Base-by-base conservation (phyloP, 2,888 invertebrate species). In the Dasypogon diadema region DNA sequence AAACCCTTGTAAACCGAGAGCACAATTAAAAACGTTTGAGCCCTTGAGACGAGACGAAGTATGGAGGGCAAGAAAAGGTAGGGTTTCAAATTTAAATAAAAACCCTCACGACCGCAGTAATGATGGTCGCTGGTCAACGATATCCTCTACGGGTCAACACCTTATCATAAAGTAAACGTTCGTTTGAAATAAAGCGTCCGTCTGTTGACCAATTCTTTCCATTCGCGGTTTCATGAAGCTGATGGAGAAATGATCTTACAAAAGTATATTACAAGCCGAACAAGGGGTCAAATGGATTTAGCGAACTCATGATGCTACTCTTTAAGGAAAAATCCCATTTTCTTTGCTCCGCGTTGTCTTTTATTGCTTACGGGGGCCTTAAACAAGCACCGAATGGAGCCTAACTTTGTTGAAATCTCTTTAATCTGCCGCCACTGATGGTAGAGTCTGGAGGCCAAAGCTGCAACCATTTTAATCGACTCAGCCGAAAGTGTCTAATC, bases 321-420 rank as follows among this genome's bases (percentile, higher is more conserved):
- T 42, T 65, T 48, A 48, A 65, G 48, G 65, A 14, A 48, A 65
- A 65, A 65, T 46, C 48, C 46, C 65, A 65, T 65, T 65, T 65
- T 65, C 65, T 65, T 18, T 46, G 24, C 22, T 48, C 46, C 3
- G 46, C 46, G 14, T 46, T 65, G 65, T 65, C 65, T 42, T 65
- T 65, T 65, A 65, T 65, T 65, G 48, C 48, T 22, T n/a, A 14
- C 26, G 21, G 65, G 48, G 14, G 24, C 8, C 65, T 22, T 14
- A 65, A 65, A 46, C 24, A 42, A 65, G 37, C 34, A 6, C 10
- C 34, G 34, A 30, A 10, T 30, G 34, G 34, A 30, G 48, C 4
- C 48, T 48, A 48, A 51, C 42, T 46, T 46, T 4, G 48, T 14
- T 10, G 26, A 24, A 14, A 65, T 65, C 65, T 65, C 65, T 65